These are phyloP conservation scores for Myioborus miniatus DNA, from an alignment of 2,797 vertebrate species.

Conservation along the genomic window DNA sequence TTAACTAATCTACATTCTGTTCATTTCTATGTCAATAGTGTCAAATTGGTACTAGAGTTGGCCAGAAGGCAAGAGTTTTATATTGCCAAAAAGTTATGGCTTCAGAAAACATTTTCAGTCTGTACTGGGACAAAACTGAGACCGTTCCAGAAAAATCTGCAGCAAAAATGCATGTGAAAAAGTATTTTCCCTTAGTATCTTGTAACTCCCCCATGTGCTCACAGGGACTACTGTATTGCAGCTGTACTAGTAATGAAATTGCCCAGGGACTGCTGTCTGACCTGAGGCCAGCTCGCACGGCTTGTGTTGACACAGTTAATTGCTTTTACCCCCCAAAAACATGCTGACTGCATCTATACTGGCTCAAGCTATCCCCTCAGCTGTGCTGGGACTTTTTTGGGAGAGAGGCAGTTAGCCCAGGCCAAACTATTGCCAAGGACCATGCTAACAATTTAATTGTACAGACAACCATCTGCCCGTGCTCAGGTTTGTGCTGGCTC, in stretches of 20 bases:
- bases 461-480: constrained; percentile 1
- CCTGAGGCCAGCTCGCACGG: not conserved
- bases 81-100: not conserved
- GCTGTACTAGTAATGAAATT: constrained; percentile 49
- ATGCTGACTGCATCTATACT: constrained; percentile 60
- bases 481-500: constrained; percentile 43
- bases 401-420: constrained; percentile 26
- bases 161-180: constrained; percentile 45
- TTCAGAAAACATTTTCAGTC: constrained; percentile 40
- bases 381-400: constrained; percentile 17
- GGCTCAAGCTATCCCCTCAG: constrained; percentile 43
- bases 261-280: constrained; percentile 42
- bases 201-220: constrained; percentile 54
- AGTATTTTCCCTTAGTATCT: constrained; percentile 32
- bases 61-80: constrained; percentile 20
- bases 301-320: constrained; percentile 64
- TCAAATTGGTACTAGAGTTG: constrained; percentile 20
- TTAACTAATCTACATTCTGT: not conserved
- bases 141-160: constrained; percentile 32
- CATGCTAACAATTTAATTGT: constrained; percentile 8
- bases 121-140: constrained; percentile 1
- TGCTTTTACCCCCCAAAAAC: constrained; percentile 50
- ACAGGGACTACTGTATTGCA: constrained; percentile 70
- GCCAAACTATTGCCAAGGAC: constrained; percentile 39
- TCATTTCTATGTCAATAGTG: constrained; percentile 19